Evolutionary conservation across 2,113 vertebrate genomes (phyloP).

Genomic region (Xenopus laevis): DNA sequence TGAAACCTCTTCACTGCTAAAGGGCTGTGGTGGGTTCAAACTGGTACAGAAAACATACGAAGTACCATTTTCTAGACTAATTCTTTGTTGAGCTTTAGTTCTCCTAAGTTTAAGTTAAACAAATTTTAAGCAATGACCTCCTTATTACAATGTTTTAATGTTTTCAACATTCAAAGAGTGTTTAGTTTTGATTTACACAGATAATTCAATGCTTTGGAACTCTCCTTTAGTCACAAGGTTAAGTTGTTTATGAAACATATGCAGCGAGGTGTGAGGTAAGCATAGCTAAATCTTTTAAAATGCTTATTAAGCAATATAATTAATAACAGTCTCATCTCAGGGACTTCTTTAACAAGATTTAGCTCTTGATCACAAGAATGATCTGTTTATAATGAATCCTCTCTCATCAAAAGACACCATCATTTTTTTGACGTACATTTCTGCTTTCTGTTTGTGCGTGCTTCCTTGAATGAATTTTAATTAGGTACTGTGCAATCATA

Average conservation of each 20-base stretch:
- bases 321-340: slow-evolving; percentile 33
- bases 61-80: no score
- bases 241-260: slow-evolving; percentile 23
- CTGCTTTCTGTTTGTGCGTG: background rate
- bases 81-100: no score
- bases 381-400: slow-evolving; percentile 52
- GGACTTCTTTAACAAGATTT: slow-evolving; percentile 27
- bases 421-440: background rate
- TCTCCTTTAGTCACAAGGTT: background rate
- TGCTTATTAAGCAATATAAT: slow-evolving; percentile 40
- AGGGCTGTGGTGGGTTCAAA: no score
- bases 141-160: no score
- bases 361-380: slow-evolving; percentile 48
- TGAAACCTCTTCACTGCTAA: no score
- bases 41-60: no score
- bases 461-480: slow-evolving; percentile 13
- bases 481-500: slow-evolving; percentile 2
- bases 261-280: background rate
- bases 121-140: no score
- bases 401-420: slow-evolving; percentile 34
- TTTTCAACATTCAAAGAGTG: no score
- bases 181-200: background rate
- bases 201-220: background rate
- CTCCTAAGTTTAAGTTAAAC: no score
- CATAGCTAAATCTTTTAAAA: slow-evolving; percentile 1